These are phyloP conservation scores for Copidosoma floridanum DNA, from an alignment of 1,140 invertebrate genomes.

Conservation along the genomic window DNA sequence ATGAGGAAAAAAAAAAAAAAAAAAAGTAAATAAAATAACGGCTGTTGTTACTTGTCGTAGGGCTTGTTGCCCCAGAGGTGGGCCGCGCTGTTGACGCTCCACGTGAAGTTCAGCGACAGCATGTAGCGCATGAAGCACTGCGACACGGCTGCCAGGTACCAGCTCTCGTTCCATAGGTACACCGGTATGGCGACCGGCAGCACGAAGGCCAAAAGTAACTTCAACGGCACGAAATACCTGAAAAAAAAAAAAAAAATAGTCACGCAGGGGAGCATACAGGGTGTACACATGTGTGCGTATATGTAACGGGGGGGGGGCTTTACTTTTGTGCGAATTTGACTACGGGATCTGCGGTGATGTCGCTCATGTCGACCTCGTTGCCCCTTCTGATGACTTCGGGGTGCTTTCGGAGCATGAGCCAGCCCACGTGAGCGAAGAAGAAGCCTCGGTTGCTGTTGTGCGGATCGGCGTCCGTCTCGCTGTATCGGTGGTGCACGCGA, in stretches of 20 bases:
- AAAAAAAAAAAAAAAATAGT: constrained; percentile 29
- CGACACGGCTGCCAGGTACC: constrained; percentile 58
- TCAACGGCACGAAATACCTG: constrained; percentile 72
- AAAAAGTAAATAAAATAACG: no score
- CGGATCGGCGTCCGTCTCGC: constrained; percentile 87
- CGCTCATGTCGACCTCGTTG: constrained; percentile 72
- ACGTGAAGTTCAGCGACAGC: constrained; percentile 67
- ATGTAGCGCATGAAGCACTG: constrained; percentile 64
- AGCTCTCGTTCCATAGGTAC: constrained; percentile 64
- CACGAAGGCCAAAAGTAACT: constrained; percentile 69
- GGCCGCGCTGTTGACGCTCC: constrained; percentile 77
- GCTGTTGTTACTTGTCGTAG: constrained; percentile 75
- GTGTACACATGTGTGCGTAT: no score
- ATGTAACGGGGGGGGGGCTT: no score
- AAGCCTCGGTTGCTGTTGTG: constrained; percentile 87
- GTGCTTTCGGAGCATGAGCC: constrained; percentile 84
- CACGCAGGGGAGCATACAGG: no score
- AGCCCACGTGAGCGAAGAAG: constrained; percentile 89
- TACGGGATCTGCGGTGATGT: constrained; percentile 74
- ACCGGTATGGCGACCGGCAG: constrained; percentile 73
- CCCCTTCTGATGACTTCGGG: constrained; percentile 76
- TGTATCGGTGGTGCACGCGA: constrained; percentile 86
- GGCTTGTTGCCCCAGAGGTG: constrained; percentile 73
- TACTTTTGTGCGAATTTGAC: constrained; percentile 72
- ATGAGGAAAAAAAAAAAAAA: no score